phyloP scores from a whole-genome alignment of 1,140 invertebrate genomes.

The Pristionchus pacificus region DNA sequence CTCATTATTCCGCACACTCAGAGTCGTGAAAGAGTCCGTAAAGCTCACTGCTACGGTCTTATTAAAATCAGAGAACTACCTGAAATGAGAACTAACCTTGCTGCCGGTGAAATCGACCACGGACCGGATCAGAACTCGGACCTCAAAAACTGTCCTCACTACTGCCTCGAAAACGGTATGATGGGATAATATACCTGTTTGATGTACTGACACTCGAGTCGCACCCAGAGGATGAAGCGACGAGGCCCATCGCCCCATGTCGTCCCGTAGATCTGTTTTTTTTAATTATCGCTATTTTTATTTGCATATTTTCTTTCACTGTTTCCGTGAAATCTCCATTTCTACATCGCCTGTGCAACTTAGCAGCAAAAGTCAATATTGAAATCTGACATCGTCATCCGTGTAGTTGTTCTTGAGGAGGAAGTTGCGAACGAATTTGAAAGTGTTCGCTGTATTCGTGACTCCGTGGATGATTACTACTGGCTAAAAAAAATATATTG shows the following conservation, averaged over 20 bases:
- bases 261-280: neutral
- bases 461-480: neutral
- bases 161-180: too few species aligned
- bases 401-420: neutral
- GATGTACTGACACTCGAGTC: neutral
- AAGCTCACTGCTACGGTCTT: too few species aligned
- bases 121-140: neutral
- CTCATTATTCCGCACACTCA: too few species aligned
- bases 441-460: neutral
- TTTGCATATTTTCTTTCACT: neutral
- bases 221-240: neutral
- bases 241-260: neutral
- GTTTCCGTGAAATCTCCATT: neutral
- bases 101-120: neutral
- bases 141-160: too few species aligned
- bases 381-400: neutral
- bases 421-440: neutral
- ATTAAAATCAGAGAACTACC: too few species aligned
- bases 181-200: too few species aligned
- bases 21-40: too few species aligned
- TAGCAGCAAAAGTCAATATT: neutral
- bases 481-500: neutral
- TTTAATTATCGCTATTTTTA: neutral
- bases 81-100: neutral
- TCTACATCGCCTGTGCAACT: too few species aligned